Conservation (phyloP, 2,797 vertebrate species). For the Ambastaia sidthimunki region DNA sequence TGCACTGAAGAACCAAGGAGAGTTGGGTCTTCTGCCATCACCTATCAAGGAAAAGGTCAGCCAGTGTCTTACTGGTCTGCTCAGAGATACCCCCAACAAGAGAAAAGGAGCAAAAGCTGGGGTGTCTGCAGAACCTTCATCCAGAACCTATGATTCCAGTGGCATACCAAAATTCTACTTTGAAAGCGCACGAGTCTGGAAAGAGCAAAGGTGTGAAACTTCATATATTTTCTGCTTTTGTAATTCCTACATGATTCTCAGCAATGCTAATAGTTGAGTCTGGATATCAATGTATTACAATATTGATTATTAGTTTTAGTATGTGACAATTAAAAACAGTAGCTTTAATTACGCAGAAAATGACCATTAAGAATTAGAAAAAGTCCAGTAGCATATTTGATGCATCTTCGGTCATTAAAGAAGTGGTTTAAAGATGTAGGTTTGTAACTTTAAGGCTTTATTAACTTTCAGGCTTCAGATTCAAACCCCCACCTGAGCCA, state of each 20-base stretch:
- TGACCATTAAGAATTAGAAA: background rate
- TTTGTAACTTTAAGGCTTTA: background rate
- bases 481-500: background rate
- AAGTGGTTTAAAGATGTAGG: background rate
- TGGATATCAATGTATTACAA: background rate
- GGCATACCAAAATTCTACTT: slow-evolving; percentile 85
- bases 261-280: background rate
- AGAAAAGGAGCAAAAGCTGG: slow-evolving; percentile 91
- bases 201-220: slow-evolving; percentile 87
- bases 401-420: background rate
- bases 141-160: slow-evolving; percentile 82
- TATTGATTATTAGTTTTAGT: too few species aligned
- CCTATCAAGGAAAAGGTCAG: slow-evolving; percentile 73
- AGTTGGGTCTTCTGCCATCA: slow-evolving; percentile 67
- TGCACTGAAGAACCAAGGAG: slow-evolving; percentile 75
- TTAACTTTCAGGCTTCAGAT: background rate
- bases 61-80: slow-evolving; percentile 73
- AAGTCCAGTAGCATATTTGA: background rate
- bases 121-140: slow-evolving; percentile 90
- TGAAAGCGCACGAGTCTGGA: slow-evolving; percentile 86
- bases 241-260: background rate
- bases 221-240: background rate
- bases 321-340: background rate
- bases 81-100: slow-evolving; percentile 76
- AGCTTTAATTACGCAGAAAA: background rate